phyloP scores from a whole-genome alignment of 2,113 vertebrate species.

The Thalassoma bifasciatum region DNA sequence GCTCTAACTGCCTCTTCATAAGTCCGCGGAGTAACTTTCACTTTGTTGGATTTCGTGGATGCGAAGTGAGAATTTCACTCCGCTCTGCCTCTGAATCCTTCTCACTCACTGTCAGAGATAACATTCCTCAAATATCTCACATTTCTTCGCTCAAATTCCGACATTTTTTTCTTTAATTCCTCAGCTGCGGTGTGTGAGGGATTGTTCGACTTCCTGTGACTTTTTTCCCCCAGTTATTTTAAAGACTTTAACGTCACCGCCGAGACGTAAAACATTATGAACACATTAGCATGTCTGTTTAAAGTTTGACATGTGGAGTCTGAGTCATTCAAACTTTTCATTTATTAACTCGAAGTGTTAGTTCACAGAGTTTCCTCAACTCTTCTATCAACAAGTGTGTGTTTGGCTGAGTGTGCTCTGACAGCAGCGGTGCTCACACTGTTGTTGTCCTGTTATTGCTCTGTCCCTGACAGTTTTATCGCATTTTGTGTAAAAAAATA shows the following conservation, averaged over 20 bases:
- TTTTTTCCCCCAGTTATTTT: not conserved
- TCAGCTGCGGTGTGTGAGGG: slow-evolving; percentile 7
- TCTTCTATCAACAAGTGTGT: slow-evolving; percentile 46
- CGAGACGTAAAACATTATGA: slow-evolving; percentile 50
- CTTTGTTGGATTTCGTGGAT: slow-evolving; percentile 2
- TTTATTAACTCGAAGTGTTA: slow-evolving; percentile 56
- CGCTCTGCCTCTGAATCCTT: slow-evolving; percentile 12
- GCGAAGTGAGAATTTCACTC: slow-evolving; percentile 12
- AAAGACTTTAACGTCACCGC: slow-evolving; percentile 44
- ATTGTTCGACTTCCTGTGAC: slow-evolving; percentile 52
- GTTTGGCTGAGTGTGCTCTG: not conserved
- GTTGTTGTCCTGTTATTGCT: not conserved
- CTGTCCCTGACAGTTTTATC: not conserved
- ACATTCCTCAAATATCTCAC: slow-evolving; percentile 76
- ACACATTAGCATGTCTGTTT: slow-evolving; percentile 11
- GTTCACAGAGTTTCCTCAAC: not conserved
- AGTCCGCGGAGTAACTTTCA: slow-evolving; percentile 26
- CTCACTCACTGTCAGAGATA: slow-evolving; percentile 29
- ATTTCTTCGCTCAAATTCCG: slow-evolving; percentile 73
- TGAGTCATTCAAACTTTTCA: slow-evolving; percentile 11
- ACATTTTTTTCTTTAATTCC: slow-evolving; percentile 51
- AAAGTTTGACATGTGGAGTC: slow-evolving; percentile 52
- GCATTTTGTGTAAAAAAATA: no score
- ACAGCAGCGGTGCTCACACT: not conserved
- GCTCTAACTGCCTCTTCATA: not conserved